Conservation (phyloP, 2,113 vertebrate genomes). For the Craseonycteris thonglongyai region DNA sequence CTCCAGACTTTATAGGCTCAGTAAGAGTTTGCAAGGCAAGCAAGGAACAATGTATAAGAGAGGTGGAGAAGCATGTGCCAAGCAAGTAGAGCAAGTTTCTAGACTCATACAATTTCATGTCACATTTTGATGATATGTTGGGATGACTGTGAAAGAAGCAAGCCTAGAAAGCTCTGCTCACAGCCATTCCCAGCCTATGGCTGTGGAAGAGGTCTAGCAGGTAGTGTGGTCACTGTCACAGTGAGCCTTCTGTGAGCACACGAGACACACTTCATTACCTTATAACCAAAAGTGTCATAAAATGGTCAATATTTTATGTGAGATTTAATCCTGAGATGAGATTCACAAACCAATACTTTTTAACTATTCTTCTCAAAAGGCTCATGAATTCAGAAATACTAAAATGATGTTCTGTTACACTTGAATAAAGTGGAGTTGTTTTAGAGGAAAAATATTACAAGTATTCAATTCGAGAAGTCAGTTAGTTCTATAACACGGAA, state of each 20-base stretch:
- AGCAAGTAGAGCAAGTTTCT: not conserved
- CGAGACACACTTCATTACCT: not conserved
- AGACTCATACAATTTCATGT: not conserved
- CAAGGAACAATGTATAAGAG: not conserved
- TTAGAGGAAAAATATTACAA: not conserved
- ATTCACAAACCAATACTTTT: not conserved
- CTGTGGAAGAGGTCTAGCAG: not conserved
- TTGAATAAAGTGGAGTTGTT: not conserved
- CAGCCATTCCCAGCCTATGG: not conserved
- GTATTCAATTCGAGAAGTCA: not conserved
- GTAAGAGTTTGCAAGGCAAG: not conserved
- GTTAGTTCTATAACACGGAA: not conserved
- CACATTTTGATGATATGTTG: not conserved
- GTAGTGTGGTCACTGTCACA: accelerated
- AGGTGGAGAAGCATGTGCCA: not conserved
- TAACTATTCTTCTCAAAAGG: not conserved
- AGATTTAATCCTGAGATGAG: not conserved
- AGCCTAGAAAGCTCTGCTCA: not conserved
- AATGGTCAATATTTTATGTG: not conserved
- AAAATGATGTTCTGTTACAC: conserved; percentile 27
- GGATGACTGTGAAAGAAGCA: not conserved
- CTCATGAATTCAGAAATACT: conserved; percentile 36
- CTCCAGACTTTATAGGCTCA: not conserved
- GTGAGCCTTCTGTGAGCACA: not conserved
- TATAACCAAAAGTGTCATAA: not conserved